Base-by-base conservation (phyloP, 2,797 vertebrate species). In the Rousettus madagascariensis region DNA sequence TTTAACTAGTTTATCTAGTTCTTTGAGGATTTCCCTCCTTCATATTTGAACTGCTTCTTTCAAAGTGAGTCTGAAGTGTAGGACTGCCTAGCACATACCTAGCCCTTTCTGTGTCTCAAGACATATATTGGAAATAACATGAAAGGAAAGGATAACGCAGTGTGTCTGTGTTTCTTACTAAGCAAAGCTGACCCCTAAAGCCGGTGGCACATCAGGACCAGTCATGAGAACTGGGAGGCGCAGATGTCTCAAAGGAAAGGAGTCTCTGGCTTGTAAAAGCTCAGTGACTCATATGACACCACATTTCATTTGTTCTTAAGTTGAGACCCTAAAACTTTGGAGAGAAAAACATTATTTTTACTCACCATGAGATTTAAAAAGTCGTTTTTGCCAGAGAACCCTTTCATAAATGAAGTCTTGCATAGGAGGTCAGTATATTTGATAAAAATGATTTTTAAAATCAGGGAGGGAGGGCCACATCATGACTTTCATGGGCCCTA, bases 341-440 rank as follows among this genome's bases (percentile, higher is more conserved):
- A 46, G 57, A 30, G 53, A 61, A 75, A 75, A n/a, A 49, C 22
- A 19, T n/a, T 6, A 15, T 75, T 87, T 83, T 72, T 69, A 80
- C 68, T 43, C n/a, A 33, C 41, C 30, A 9, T 0, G 9, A 75
- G 82, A 53, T 92, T 92, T 87, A 33, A 82, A 16, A 85, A 74
- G 63, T 51, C 43, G 49, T 53, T 88, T 66, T 65, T 61, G 68
- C 66, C 28, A 8, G 63, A 90, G 22, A 63, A 41, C 13, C 69
- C 53, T 78, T 90, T 59, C 30, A n/a, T 55, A 43, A 82, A 71
- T 36, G 84, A 71, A 87, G 22, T 75, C 59, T 83, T 86, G 53
- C 2, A 11, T 6, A n/a, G 68, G 63, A 88, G 41, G 33, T 55
- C 46, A 53, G 85, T 22, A 17, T 61, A 41, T 72, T 72, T 68